These are phyloP conservation scores for Nephrocerus scutellatus DNA, from an alignment of 2,888 invertebrate species.

Conservation along the genomic window DNA sequence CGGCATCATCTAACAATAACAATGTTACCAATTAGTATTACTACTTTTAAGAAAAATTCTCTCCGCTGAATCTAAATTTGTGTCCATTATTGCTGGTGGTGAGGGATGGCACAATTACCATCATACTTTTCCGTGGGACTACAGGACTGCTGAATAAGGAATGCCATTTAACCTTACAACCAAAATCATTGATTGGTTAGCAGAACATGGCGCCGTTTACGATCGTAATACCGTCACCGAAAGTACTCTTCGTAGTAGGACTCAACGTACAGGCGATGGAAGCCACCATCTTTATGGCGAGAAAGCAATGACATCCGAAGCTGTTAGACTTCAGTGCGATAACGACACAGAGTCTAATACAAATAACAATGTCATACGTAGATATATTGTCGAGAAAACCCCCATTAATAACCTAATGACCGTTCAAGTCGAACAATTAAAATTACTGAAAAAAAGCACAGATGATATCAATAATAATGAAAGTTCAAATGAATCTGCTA, in stretches of 20 bases:
- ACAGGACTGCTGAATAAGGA: conserved; percentile 74
- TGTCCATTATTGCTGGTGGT: conserved; percentile 60
- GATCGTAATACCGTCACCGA: conserved; percentile 46
- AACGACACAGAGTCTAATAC: no score
- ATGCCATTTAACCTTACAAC: conserved; percentile 57
- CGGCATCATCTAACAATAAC: no score
- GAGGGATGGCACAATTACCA: no score
- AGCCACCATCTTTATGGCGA: conserved; percentile 52
- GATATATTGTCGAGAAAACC: conserved; percentile 28
- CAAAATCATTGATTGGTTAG: conserved; percentile 58
- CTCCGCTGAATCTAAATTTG: conserved; percentile 62
- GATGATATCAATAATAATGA: conserved; percentile 16
- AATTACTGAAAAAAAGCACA: neutral
- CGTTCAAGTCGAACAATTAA: conserved; percentile 19
- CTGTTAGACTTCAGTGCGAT: no score
- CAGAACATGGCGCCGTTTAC: conserved; percentile 50
- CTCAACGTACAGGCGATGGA: conserved; percentile 60
- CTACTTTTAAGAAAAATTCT: no score
- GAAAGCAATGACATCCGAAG: conserved; percentile 27
- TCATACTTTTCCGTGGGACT: conserved; percentile 86
- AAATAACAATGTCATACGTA: conserved; percentile 20
- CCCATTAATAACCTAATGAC: conserved; percentile 23
- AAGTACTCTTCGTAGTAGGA: conserved; percentile 50
- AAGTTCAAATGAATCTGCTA: conserved; percentile 13
- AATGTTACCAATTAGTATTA: no score